Conservation (phyloP, 2,797 vertebrate genomes). For the Typhlichthys eigenmanni region DNA sequence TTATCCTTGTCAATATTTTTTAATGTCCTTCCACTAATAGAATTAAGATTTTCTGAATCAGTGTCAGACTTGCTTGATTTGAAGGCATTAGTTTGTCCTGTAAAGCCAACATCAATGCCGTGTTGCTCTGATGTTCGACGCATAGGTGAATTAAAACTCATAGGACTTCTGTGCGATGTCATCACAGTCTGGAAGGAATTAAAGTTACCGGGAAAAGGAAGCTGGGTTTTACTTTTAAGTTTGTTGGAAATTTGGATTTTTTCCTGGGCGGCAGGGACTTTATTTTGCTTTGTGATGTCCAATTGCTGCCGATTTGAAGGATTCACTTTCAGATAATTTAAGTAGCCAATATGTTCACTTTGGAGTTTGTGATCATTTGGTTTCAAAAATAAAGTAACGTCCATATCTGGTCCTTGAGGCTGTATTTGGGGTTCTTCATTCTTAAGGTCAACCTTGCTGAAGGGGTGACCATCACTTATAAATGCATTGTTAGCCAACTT, state of each 20-base stretch:
- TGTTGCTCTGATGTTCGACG: slow-evolving; percentile 4
- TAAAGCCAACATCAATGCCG: background rate
- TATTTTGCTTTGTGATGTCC: background rate
- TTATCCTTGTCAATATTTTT: too few species aligned
- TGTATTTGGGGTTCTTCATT: background rate
- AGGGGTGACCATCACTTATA: background rate
- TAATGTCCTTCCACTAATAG: background rate
- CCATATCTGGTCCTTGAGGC: background rate
- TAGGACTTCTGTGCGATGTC: background rate
- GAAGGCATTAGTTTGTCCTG: background rate
- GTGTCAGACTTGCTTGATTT: background rate
- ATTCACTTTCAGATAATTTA: background rate
- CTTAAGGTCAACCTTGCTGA: background rate
- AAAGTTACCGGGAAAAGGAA: background rate
- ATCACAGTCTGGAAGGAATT: slow-evolving; percentile 1
- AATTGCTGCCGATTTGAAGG: slow-evolving; percentile 1
- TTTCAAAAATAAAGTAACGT: background rate
- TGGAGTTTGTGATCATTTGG: slow-evolving; percentile 1
- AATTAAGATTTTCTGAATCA: too few species aligned
- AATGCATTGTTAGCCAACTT: background rate
- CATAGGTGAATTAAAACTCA: background rate
- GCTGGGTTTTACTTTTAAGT: background rate
- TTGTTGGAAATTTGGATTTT: background rate
- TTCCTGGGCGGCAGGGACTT: background rate
- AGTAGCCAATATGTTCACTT: slow-evolving; percentile 1